Base-by-base conservation (phyloP, 2,797 vertebrate genomes). In the Girardinus metallicus region DNA sequence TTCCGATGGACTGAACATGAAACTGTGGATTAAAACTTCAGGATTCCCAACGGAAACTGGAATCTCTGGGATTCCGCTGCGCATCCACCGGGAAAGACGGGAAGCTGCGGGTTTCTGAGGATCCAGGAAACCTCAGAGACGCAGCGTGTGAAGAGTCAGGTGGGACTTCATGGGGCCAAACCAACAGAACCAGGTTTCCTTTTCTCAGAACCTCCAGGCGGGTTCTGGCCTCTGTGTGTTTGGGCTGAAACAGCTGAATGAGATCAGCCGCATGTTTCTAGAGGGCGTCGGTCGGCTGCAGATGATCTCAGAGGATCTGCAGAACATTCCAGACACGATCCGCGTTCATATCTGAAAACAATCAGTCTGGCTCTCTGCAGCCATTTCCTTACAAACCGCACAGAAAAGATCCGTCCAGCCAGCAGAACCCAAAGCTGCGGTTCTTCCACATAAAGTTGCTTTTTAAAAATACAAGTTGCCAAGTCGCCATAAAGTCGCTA, bases 251-350 rank as follows among this genome's bases (percentile, higher is more conserved):
- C 87, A 83, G 84, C 86, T 85, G 86, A 57, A 73, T 62, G 84
- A 78, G 60, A 75, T 86, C 86, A 87, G 82, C 0, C 2, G 16
- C 47, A 2, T 77, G 75, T 41, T 85, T 86, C 85, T 73, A 87
- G 46, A 87, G 86, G 90, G 86, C 80, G 87, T 84, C 13, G 87
- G 88, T 83, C 13, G 87, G 90, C 85, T 51, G 77, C 80, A 78
- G 34, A 71, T 21, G 76, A 76, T 77, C 53, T 36, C 41, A 51
- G 31, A 71, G 31, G 31, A 47, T 41, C 12, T n/a, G 23, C 71
- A 55, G 18, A 11, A 41, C 15, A 26, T 43, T 60, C 49, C 47
- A 34, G 72, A 5, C 39, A 46, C 10, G 55, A 57, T 29, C 55
- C n/a, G 26, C n/a, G n/a, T n/a, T 62, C 29, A 31, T 31, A 31